Conservation (phyloP, 1,140 invertebrate genomes). For the Drosophila varians region DNA sequence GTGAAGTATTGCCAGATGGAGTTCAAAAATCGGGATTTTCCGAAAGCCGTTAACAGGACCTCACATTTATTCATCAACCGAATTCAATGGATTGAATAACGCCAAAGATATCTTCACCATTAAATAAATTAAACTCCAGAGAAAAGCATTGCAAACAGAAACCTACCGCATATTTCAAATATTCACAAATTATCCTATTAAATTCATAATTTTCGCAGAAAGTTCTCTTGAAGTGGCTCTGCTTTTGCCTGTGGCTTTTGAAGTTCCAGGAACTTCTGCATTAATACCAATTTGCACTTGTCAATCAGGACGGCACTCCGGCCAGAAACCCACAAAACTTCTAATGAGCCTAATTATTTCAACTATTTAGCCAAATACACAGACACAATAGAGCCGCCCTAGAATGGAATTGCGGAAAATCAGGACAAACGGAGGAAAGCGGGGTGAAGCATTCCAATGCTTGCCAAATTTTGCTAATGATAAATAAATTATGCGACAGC, state of each 20-base stretch:
- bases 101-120: too few relatives aligned
- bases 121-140: too few relatives aligned
- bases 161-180: background rate
- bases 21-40: constrained; percentile 28
- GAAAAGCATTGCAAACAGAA: background rate
- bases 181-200: background rate
- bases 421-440: background rate
- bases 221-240: background rate
- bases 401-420: background rate
- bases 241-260: constrained; percentile 14
- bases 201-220: constrained; percentile 1
- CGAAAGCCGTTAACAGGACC: background rate
- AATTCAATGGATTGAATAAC: background rate
- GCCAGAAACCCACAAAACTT: constrained; percentile 36
- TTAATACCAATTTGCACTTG: constrained; percentile 51
- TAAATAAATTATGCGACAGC: constrained; percentile 79
- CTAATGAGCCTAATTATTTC: constrained; percentile 76
- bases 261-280: constrained; percentile 31
- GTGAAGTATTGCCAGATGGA: constrained; percentile 70
- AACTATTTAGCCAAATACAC: constrained; percentile 66
- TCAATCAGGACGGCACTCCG: constrained; percentile 28
- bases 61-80: background rate
- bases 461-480: constrained; percentile 78
- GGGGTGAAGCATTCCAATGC: constrained; percentile 44
- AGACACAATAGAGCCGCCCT: constrained; percentile 28